phyloP scores from a whole-genome alignment of 2,797 vertebrate species.

The Neomorphus geoffroyi region DNA sequence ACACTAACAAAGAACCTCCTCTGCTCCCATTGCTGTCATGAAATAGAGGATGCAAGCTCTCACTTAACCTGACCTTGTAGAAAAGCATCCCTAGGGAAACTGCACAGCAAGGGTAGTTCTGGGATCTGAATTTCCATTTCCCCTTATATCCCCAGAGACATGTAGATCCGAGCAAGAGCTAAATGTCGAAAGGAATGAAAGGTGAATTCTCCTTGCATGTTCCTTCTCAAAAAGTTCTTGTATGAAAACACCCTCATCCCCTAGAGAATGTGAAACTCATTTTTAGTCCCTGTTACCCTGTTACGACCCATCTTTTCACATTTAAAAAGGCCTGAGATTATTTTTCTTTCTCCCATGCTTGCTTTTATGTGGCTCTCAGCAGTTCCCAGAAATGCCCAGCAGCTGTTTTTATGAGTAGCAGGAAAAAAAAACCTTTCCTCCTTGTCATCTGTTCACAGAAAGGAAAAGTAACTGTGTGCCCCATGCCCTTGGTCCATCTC shows the following conservation, averaged over 20 bases:
- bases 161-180: neutral
- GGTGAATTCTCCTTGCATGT: neutral
- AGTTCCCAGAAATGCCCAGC: neutral
- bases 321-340: neutral
- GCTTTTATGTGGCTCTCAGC: neutral
- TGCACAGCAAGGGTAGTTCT: neutral
- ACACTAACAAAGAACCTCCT: neutral
- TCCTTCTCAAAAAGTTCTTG: neutral
- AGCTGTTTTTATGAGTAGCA: neutral
- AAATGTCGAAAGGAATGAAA: conserved; percentile 6
- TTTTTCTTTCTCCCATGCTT: conserved; percentile 15
- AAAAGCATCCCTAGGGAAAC: neutral
- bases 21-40: neutral
- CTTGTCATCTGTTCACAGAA: neutral
- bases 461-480: neutral
- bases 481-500: neutral
- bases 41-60: neutral
- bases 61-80: neutral
- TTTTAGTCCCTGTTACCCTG: neutral
- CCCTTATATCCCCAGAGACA: neutral
- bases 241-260: neutral
- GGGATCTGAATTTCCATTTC: neutral
- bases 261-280: neutral
- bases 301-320: neutral
- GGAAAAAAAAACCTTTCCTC: neutral